These are phyloP conservation scores for Platerodrilus igneus DNA, from an alignment of 2,888 invertebrate species.

Conservation along the genomic window DNA sequence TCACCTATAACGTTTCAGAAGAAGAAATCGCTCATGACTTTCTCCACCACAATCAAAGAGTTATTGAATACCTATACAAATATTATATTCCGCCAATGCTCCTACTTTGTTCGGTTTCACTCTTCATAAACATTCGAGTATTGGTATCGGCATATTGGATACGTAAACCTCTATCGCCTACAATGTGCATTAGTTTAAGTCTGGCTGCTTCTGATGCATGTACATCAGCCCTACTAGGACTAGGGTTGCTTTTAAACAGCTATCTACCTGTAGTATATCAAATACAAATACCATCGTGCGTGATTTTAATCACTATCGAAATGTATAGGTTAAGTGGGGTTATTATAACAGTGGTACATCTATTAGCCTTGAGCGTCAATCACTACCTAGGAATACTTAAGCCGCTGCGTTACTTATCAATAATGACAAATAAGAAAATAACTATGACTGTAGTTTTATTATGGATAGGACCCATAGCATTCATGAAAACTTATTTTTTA, in stretches of 20 bases:
- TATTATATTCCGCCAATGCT: conserved; percentile 43
- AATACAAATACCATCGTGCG: conserved; percentile 25
- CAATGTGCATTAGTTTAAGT: conserved; percentile 56
- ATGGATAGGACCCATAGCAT: conserved; percentile 55
- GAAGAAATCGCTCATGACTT: too few relatives aligned
- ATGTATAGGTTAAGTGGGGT: conserved; percentile 55
- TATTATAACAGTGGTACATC: conserved; percentile 59
- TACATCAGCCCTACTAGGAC: conserved; percentile 52
- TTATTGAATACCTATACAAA: conserved; percentile 26
- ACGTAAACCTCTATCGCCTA: conserved; percentile 53
- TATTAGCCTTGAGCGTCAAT: conserved; percentile 59
- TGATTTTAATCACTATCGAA: conserved; percentile 39
- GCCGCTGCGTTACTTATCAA: conserved; percentile 60
- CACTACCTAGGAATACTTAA: conserved; percentile 57
- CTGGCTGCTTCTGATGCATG: conserved; percentile 57
- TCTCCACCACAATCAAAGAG: too few relatives aligned
- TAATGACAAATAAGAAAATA: conserved; percentile 53
- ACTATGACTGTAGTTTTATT: conserved; percentile 50
- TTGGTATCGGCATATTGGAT: conserved; percentile 55
- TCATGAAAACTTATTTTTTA: conserved; percentile 52
- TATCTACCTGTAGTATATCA: conserved; percentile 46
- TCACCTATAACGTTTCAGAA: too few relatives aligned
- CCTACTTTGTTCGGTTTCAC: conserved; percentile 51
- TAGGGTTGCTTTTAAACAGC: conserved; percentile 54
- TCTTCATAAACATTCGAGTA: conserved; percentile 53